These are phyloP conservation scores for Chrysolina oricalcia DNA, from an alignment of 2,888 invertebrate species.

Conservation along the genomic window DNA sequence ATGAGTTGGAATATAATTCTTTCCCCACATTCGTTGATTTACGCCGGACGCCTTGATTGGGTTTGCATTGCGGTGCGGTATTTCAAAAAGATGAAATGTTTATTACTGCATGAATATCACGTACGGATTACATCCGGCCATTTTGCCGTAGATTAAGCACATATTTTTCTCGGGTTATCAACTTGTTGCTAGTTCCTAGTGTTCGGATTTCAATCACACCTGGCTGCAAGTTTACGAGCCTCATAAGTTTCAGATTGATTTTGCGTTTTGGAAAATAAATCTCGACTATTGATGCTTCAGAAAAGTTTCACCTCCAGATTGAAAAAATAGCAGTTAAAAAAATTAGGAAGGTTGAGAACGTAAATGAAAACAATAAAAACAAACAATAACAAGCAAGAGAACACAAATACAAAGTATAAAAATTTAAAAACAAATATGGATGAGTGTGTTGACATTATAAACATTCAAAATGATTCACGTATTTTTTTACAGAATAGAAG, in stretches of 20 bases:
- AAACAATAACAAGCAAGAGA: too few species aligned
- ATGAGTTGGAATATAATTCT: slow-evolving; percentile 47
- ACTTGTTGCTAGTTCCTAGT: slow-evolving; percentile 33
- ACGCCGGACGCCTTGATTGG: slow-evolving; percentile 53
- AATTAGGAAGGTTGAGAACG: too few species aligned
- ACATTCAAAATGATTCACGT: too few species aligned
- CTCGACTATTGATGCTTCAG: not conserved
- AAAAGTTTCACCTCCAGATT: too few species aligned
- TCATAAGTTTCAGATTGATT: not conserved
- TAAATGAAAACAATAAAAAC: too few species aligned
- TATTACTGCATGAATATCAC: slow-evolving; percentile 50
- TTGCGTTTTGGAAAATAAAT: not conserved
- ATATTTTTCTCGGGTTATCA: slow-evolving; percentile 38
- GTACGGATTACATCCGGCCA: slow-evolving; percentile 48
- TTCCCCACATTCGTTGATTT: slow-evolving; percentile 54
- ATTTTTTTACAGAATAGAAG: too few species aligned
- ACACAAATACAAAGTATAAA: too few species aligned
- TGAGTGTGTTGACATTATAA: too few species aligned
- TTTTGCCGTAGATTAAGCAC: slow-evolving; percentile 41
- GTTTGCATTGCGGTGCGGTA: slow-evolving; percentile 55
- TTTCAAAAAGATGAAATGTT: slow-evolving; percentile 58
- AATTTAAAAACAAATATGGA: too few species aligned
- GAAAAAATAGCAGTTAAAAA: too few species aligned
- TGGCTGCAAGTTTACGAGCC: not conserved
- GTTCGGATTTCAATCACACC: slow-evolving; percentile 7